Evolutionary conservation across 2,113 vertebrate species (phyloP).

Genomic region (Agelaius phoeniceus): DNA sequence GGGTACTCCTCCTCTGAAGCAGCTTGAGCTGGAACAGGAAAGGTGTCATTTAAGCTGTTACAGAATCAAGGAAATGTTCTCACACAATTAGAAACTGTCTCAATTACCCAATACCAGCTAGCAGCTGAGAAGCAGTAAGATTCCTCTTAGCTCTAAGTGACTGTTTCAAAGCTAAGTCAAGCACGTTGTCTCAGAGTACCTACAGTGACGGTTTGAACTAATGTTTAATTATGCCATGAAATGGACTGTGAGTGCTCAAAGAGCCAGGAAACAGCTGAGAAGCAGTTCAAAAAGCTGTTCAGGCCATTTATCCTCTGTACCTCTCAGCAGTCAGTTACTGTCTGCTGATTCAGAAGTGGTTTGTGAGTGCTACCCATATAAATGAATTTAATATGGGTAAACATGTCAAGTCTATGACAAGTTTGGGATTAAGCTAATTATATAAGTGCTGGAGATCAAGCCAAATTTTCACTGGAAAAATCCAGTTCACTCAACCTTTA

Average conservation of each 20-base stretch:
- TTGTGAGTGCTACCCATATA: neutral
- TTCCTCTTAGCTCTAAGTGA: neutral
- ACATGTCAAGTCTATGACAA: neutral
- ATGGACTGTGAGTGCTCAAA: neutral
- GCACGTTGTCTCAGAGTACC: neutral
- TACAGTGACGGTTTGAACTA: neutral
- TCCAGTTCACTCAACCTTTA: neutral
- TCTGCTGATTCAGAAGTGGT: neutral
- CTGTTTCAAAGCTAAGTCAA: neutral
- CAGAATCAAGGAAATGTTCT: neutral
- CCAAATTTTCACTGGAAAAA: neutral
- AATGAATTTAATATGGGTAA: slow-evolving; percentile 1
- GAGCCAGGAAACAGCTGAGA: neutral
- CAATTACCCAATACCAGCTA: neutral
- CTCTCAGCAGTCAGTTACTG: neutral
- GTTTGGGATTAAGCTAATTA: neutral
- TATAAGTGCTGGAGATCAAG: neutral
- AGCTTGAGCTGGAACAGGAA: neutral
- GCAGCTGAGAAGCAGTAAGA: neutral
- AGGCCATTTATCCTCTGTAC: neutral
- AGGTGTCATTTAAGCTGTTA: neutral
- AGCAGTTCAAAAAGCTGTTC: neutral
- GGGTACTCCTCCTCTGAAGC: neutral
- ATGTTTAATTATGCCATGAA: slow-evolving; percentile 35
- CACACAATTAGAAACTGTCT: neutral